Evolutionary conservation across 2,888 invertebrate species (phyloP).

Genomic region (Lydus trimaculatus): DNA sequence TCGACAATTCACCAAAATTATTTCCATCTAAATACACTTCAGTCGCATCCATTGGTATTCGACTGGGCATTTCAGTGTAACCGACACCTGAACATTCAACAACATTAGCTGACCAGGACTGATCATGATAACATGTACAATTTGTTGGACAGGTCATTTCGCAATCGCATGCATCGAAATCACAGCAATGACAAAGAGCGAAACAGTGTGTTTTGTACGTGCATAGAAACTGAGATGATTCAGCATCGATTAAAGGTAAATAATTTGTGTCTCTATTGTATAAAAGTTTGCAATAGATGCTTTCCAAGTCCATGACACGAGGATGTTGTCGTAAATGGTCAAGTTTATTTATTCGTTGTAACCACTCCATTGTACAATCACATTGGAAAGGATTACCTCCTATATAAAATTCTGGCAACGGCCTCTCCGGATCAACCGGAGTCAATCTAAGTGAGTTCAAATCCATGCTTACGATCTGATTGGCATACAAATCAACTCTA

Average conservation of each 20-base stretch:
- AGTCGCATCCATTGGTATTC: constrained; percentile 90
- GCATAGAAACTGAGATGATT: constrained; percentile 84
- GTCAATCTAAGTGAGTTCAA: constrained; percentile 81
- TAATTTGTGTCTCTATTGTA: constrained; percentile 74
- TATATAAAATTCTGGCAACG: constrained; percentile 82
- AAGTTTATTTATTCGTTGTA: constrained; percentile 81
- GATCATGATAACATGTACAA: constrained; percentile 89
- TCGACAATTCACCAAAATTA: constrained; percentile 75
- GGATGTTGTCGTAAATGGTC: constrained; percentile 86
- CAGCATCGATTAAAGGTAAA: constrained; percentile 79
- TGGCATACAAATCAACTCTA: constrained; percentile 81
- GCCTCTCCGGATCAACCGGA: constrained; percentile 76
- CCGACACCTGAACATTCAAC: constrained; percentile 80
- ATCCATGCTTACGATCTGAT: constrained; percentile 78
- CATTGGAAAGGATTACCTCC: constrained; percentile 88
- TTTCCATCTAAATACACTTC: constrained; percentile 87
- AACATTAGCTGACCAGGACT: constrained; percentile 85
- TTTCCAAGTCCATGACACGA: constrained; percentile 79
- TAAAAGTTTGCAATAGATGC: constrained; percentile 81
- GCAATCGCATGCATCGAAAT: constrained; percentile 91
- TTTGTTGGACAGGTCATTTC: constrained; percentile 90
- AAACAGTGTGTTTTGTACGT: constrained; percentile 87
- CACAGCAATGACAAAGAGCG: constrained; percentile 87
- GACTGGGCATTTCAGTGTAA: constrained; percentile 76
- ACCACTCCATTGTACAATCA: constrained; percentile 92